A percentile compares a stretch with the other conserved stretches of the same genome.
Evolutionary conservation across 2,113 vertebrate species (phyloP).

Genomic region (Pantherophis guttatus): DNA sequence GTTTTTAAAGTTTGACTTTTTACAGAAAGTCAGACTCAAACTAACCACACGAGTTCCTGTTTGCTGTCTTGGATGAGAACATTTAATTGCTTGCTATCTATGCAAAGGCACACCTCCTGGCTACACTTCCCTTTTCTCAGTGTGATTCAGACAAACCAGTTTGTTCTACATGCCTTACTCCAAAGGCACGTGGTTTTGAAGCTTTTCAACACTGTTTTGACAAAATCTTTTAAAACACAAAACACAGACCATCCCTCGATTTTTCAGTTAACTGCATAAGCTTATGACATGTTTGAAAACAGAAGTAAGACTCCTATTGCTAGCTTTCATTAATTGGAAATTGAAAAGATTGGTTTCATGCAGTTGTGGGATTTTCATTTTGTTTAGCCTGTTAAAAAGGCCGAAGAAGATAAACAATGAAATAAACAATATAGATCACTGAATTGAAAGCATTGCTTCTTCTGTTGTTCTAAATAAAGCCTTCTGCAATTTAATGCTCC

Average conservation of each 20-base stretch:
- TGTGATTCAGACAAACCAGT: constrained; percentile 3
- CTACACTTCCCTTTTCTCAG: constrained; percentile 16
- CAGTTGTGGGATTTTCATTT: not conserved
- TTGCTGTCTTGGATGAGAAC: not conserved
- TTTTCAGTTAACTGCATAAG: not conserved
- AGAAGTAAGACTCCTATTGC: not conserved
- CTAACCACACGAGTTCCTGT: constrained; percentile 12
- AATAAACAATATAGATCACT: not conserved
- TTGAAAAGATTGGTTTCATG: not conserved
- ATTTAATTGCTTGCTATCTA: constrained; percentile 9
- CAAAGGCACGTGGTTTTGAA: not conserved
- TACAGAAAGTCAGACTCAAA: constrained; percentile 1
- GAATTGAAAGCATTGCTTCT: not conserved
- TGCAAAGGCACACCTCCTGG: constrained; percentile 1
- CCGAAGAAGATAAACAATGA: not conserved
- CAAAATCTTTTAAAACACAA: not conserved
- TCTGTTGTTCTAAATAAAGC: not conserved
- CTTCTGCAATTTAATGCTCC: not conserved
- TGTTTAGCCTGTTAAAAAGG: not conserved
- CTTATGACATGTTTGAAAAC: not conserved
- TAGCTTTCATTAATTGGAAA: not conserved
- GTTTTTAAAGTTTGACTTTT: constrained; percentile 10
- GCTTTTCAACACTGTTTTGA: not conserved
- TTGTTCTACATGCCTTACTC: not conserved
- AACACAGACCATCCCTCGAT: not conserved